Evolutionary conservation across 2,888 invertebrate species (phyloP).

Genomic region (Dolichopus griseipennis): DNA sequence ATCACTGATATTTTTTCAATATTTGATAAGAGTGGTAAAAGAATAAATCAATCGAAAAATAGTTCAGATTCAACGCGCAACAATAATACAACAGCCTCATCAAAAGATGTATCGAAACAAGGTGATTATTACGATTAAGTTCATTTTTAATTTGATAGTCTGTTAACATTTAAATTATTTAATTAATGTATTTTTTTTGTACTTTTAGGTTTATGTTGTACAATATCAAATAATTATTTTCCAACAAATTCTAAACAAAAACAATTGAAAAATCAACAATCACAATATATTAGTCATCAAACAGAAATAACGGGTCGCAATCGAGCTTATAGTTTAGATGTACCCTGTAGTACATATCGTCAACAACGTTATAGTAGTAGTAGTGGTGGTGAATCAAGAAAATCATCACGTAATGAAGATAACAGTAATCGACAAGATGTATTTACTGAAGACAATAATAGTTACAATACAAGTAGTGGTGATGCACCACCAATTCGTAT

Average conservation of each 20-base stretch:
- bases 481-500: conserved; percentile 35
- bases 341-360: conserved; percentile 27
- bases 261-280: conserved; percentile 16
- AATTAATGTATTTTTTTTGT: background rate
- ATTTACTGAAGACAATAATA: conserved; percentile 34
- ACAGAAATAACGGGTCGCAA: conserved; percentile 30
- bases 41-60: conserved; percentile 36
- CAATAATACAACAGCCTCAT: conserved; percentile 29
- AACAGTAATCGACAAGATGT: conserved; percentile 28
- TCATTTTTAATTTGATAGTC: too few species aligned
- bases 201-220: conserved; percentile 31
- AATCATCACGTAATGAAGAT: conserved; percentile 37
- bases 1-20: conserved; percentile 42
- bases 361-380: conserved; percentile 35
- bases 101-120: conserved; percentile 21
- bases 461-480: conserved; percentile 41
- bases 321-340: conserved; percentile 43
- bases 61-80: conserved; percentile 36
- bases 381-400: conserved; percentile 38
- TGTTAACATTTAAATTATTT: conserved; percentile 1
- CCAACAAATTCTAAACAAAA: conserved; percentile 20
- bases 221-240: conserved; percentile 37
- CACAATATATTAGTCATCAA: conserved; percentile 26
- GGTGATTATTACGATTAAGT: too few species aligned
- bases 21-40: conserved; percentile 41